Evolutionary conservation across 2,113 vertebrate genomes (phyloP).

Genomic region (Carollia perspicillata): DNA sequence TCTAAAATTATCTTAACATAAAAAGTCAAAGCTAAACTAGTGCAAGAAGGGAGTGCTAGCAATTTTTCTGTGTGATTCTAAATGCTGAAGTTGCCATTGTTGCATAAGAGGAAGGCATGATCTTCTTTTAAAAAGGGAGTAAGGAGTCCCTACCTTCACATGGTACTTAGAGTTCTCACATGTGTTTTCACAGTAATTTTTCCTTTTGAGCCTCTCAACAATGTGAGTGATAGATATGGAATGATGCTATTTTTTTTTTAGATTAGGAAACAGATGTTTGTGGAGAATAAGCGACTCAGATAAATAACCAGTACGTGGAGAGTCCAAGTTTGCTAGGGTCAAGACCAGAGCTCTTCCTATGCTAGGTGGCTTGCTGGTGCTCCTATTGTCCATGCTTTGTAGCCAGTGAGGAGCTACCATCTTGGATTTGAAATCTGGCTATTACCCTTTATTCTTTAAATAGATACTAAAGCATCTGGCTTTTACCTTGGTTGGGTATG

Average conservation of each 20-base stretch:
- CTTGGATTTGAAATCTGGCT: not conserved
- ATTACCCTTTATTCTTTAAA: not conserved
- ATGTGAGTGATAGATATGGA: not conserved
- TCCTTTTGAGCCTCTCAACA: not conserved
- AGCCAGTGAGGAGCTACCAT: not conserved
- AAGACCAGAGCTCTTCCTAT: not conserved
- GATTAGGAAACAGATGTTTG: not conserved
- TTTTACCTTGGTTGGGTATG: not conserved
- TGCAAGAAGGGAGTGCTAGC: not conserved
- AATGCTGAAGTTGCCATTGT: not conserved
- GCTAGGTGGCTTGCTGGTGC: not conserved
- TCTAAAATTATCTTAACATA: not conserved
- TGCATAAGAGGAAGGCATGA: not conserved
- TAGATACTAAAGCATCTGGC: not conserved
- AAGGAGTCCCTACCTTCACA: not conserved
- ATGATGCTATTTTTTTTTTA: not conserved
- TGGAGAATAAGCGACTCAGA: not conserved
- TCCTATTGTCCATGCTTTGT: not conserved
- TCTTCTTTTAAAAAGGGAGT: not conserved
- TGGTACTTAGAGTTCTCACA: not conserved
- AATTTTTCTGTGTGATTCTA: not conserved
- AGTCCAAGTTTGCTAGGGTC: not conserved
- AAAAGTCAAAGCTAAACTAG: not conserved
- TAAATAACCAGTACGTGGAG: not conserved
- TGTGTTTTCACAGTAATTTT: not conserved